Evolutionary conservation across 2,797 vertebrate genomes (phyloP).

Genomic region (Paedocypris micromegethes): DNA sequence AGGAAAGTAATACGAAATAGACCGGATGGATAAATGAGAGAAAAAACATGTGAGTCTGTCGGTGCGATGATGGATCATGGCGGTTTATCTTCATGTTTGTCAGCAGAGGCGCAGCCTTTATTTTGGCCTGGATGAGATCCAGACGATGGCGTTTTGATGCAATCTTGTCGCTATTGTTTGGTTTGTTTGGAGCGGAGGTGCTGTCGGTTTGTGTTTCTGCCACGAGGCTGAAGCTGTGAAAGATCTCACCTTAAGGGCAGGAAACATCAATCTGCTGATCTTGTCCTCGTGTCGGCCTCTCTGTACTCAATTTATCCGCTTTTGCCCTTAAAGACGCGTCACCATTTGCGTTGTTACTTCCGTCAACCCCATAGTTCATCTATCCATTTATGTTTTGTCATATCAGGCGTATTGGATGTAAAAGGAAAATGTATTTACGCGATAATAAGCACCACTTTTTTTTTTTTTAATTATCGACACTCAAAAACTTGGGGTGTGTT

Average conservation of each 20-base stretch:
- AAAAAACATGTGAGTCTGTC: no score
- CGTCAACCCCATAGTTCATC: background rate
- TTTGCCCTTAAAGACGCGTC: conserved; percentile 2
- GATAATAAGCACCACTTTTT: no score
- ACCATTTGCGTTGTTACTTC: conserved; percentile 13
- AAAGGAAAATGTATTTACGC: no score
- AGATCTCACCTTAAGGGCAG: conserved; percentile 19
- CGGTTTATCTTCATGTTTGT: conserved; percentile 61
- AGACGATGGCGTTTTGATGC: conserved; percentile 39
- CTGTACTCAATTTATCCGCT: background rate
- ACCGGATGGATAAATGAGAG: no score
- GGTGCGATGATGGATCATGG: no score
- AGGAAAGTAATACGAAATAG: no score
- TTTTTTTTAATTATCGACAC: no score
- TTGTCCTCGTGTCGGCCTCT: background rate
- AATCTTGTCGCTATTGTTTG: conserved; percentile 9
- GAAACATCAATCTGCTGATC: conserved; percentile 35
- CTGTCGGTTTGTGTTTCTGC: conserved; percentile 36
- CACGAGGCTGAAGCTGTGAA: conserved; percentile 5
- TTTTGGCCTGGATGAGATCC: conserved; percentile 51
- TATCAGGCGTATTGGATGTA: no score
- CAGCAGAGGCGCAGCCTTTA: conserved; percentile 45
- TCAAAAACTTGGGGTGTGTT: no score
- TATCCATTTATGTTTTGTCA: background rate
- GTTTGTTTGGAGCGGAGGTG: conserved; percentile 54